These are phyloP conservation scores for Mionectes olivaceus DNA, from an alignment of 2,797 vertebrate species.

Conservation along the genomic window DNA sequence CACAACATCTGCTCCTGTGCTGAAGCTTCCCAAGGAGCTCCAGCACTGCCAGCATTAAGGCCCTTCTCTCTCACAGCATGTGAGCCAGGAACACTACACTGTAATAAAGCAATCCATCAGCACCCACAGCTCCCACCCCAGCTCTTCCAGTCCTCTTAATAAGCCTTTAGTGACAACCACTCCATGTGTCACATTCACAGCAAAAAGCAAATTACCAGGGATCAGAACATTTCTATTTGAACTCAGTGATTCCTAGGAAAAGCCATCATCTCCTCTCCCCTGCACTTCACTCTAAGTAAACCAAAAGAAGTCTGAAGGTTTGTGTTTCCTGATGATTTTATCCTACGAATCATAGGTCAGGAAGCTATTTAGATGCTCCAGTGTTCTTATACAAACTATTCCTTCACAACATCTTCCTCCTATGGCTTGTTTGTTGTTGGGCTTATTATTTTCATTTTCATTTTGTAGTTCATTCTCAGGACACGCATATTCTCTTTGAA, in stretches of 20 bases:
- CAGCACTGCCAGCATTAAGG: not conserved
- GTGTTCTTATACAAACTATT: not conserved
- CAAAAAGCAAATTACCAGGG: not conserved
- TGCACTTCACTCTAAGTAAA: not conserved
- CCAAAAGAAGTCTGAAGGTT: not conserved
- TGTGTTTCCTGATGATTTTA: not conserved
- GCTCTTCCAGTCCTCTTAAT: not conserved
- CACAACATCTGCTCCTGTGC: rapidly evolving
- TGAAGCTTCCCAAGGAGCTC: rapidly evolving
- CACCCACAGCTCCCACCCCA: not conserved
- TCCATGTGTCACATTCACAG: not conserved
- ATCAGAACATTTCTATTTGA: not conserved
- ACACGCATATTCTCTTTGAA: conserved; percentile 8
- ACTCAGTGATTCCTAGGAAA: not conserved
- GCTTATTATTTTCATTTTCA: not conserved
- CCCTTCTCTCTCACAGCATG: rapidly evolving
- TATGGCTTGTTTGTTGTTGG: not conserved
- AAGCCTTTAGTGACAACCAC: not conserved
- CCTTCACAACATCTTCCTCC: not conserved
- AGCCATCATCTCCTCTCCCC: not conserved
- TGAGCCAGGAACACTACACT: rapidly evolving
- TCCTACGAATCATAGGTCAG: not conserved
- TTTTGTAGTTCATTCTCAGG: not conserved
- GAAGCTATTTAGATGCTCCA: not conserved
- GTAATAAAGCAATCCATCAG: not conserved